Base-by-base conservation (phyloP, 2,113 vertebrate genomes). In the Microcebus tavaratra region DNA sequence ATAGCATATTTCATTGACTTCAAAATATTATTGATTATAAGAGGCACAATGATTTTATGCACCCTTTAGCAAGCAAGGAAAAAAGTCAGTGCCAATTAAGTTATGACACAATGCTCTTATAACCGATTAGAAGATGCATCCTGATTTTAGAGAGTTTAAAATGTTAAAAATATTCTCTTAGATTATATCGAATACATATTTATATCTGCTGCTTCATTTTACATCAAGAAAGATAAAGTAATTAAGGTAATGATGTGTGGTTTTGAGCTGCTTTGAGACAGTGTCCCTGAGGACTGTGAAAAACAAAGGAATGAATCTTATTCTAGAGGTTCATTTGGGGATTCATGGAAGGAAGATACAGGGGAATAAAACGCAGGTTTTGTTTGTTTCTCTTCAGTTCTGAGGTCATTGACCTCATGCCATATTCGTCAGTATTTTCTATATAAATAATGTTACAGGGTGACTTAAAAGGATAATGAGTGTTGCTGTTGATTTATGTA, bases 171-270 rank as follows among this genome's bases (percentile, higher is more conserved):
- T 31, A 9, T 84, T 93, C 84, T 96, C n/a, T 92, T 84, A 61
- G 15, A 73, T 92, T 96, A 5, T 0, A 0, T 92, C 96, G 68
- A 68, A 59, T 95, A 34, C 91, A 68, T 63, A 39, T 79, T 85
- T 85, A 57, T 90, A 45, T 91, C 67, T 68, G 6, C 57, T 92
- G 90, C 93, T 96, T 97, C 72, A 23, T 95, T 87, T 34, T 98
- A 92, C 96, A 88, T 94, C 65, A 42, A 42, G 39, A 98, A 59
- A 97, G 91, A 94, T 80, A 95, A 97, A 96, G 90, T 92, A 86
- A 92, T 98, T 98, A 91, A 92, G 97, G 8, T 98, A 98, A 98
- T 98, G 97, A 96, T 96, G 87, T 2, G 90, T 98, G 98, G 98
- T 89, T 94, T 97, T 96, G 93, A 96, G 96, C 92, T 96, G 88